Conservation (phyloP, 2,888 invertebrate genomes). For the Agrochola macilenta region DNA sequence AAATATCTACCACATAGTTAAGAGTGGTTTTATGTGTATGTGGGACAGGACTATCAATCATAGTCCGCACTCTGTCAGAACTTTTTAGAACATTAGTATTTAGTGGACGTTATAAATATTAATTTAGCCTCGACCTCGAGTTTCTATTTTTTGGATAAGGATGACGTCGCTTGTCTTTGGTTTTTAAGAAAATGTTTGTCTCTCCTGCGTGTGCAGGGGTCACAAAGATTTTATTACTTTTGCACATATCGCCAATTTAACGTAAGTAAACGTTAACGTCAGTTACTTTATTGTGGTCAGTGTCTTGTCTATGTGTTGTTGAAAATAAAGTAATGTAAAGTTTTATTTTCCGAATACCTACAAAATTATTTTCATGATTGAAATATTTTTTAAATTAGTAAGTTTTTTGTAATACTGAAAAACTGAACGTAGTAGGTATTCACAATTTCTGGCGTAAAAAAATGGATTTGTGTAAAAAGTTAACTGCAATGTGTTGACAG, state of each 20-base stretch:
- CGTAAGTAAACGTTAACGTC: no score
- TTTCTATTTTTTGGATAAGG: slow-evolving; percentile 23
- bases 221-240: slow-evolving; percentile 4
- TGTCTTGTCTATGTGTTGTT: neutral
- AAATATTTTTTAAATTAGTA: slow-evolving; percentile 13
- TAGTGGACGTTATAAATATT: slow-evolving; percentile 42
- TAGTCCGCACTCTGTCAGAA: slow-evolving; percentile 47
- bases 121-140: slow-evolving; percentile 15
- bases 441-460: slow-evolving; percentile 9
- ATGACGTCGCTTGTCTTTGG: slow-evolving; percentile 22
- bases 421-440: neutral
- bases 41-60: slow-evolving; percentile 47
- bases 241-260: neutral
- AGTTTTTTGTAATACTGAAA: slow-evolving; percentile 19
- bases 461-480: slow-evolving; percentile 35
- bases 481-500: neutral
- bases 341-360: no score
- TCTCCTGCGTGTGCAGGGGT: neutral
- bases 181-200: slow-evolving; percentile 16
- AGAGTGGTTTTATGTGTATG: slow-evolving; percentile 40
- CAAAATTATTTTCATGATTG: no score
- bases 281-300: neutral
- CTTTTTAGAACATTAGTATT: slow-evolving; percentile 30
- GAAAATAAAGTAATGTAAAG: neutral
- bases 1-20: neutral